These are phyloP conservation scores for Reticulitermes lucifugus DNA, from an alignment of 2,888 invertebrate genomes.

Conservation along the genomic window DNA sequence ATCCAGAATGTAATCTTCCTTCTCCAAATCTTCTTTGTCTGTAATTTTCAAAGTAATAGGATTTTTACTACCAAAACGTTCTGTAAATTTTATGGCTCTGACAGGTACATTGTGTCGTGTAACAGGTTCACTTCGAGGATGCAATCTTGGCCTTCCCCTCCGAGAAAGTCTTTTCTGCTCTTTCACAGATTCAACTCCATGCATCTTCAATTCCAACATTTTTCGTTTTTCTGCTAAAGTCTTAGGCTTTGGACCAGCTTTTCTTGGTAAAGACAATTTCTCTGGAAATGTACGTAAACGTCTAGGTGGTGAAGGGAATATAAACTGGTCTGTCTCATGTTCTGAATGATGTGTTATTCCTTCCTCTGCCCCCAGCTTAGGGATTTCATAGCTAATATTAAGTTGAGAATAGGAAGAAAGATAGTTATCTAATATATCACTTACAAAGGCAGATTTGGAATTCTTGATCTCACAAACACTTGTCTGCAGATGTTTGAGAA, in stretches of 20 bases:
- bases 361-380: constrained; percentile 19
- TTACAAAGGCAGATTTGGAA: constrained; percentile 12
- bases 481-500: neutral
- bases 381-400: constrained; percentile 22
- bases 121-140: neutral
- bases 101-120: neutral
- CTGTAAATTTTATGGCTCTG: neutral
- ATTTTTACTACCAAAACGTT: neutral
- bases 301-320: neutral
- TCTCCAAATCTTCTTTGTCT: neutral
- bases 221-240: constrained; percentile 36
- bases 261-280: neutral
- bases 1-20: neutral
- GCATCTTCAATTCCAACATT: constrained; percentile 19
- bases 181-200: neutral
- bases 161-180: neutral
- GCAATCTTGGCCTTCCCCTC: neutral
- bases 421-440: constrained; percentile 19
- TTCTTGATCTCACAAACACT: neutral
- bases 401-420: neutral
- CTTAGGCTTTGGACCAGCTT: constrained; percentile 31
- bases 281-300: neutral
- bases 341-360: constrained; percentile 7
- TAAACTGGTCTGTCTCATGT: neutral
- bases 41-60: neutral